A percentile compares a stretch with the other conserved stretches of the same genome.
Evolutionary conservation across 2,797 vertebrate species (phyloP).

Genomic region (Pipistrellus pipistrellus): DNA sequence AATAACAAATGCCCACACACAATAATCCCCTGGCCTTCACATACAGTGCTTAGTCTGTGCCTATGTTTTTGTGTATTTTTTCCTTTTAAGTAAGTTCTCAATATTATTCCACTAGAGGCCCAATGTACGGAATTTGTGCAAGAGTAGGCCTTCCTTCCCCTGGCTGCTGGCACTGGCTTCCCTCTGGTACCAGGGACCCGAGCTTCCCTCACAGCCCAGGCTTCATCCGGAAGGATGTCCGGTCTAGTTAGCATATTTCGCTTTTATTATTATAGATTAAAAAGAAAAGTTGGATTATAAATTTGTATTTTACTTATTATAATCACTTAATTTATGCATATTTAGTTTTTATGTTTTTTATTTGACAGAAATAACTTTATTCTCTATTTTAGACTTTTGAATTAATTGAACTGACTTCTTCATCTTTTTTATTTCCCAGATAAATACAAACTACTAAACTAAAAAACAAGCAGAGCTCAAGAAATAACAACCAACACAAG

Average conservation of each 20-base stretch:
- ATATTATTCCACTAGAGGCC: background rate
- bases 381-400: slow-evolving; percentile 63
- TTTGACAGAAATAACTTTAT: slow-evolving; percentile 41
- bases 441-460: slow-evolving; percentile 53
- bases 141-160: too few relatives aligned
- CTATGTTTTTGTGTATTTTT: background rate
- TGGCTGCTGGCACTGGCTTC: too few relatives aligned
- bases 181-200: too few relatives aligned
- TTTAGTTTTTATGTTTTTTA: slow-evolving; percentile 7
- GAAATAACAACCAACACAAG: slow-evolving; percentile 25
- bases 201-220: too few relatives aligned
- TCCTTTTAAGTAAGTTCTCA: background rate
- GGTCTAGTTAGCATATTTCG: too few relatives aligned
- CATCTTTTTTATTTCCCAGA: slow-evolving; percentile 48
- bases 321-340: slow-evolving; percentile 54
- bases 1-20: background rate
- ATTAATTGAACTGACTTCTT: slow-evolving; percentile 63
- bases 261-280: background rate
- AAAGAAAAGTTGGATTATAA: slow-evolving; percentile 16
- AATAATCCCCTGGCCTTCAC: background rate
- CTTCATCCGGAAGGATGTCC: too few relatives aligned
- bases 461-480: slow-evolving; percentile 59
- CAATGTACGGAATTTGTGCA: too few relatives aligned
- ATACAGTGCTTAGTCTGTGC: background rate
- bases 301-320: slow-evolving; percentile 44